Percentiles rank a stretch among this genome's conserved stretches.
phyloP scores from a whole-genome alignment of 2,113 vertebrate genomes.

The Sturnus vulgaris region DNA sequence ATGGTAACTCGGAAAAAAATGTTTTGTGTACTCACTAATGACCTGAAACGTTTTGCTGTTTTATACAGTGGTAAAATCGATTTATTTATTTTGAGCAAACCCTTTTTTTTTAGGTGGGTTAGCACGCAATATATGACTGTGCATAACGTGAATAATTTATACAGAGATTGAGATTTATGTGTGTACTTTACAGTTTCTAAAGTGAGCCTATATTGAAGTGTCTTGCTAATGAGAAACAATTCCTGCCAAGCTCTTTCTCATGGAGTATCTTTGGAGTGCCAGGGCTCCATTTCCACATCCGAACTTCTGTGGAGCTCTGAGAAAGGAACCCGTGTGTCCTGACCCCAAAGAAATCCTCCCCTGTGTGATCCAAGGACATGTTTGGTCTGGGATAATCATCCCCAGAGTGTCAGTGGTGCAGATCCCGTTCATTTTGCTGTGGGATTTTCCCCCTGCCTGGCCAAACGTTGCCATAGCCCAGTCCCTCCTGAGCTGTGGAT shows the following conservation, averaged over 20 bases:
- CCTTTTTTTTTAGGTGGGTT: background rate
- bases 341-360: background rate
- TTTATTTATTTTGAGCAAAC: background rate
- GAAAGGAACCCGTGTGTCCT: background rate
- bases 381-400: background rate
- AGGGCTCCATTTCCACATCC: background rate
- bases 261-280: background rate
- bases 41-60: background rate
- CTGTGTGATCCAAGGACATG: background rate
- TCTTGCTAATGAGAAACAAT: background rate
- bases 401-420: fast-evolving
- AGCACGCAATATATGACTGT: fast-evolving
- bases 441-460: background rate
- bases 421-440: fast-evolving
- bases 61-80: background rate
- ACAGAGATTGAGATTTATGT: background rate
- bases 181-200: background rate
- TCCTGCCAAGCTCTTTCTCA: background rate
- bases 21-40: background rate
- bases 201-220: background rate
- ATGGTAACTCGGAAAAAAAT: background rate
- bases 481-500: background rate
- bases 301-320: background rate
- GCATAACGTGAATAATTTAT: constrained; percentile 1
- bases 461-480: background rate